phyloP scores from a whole-genome alignment of 2,113 vertebrate genomes.

The Phoenicopterus ruber region DNA sequence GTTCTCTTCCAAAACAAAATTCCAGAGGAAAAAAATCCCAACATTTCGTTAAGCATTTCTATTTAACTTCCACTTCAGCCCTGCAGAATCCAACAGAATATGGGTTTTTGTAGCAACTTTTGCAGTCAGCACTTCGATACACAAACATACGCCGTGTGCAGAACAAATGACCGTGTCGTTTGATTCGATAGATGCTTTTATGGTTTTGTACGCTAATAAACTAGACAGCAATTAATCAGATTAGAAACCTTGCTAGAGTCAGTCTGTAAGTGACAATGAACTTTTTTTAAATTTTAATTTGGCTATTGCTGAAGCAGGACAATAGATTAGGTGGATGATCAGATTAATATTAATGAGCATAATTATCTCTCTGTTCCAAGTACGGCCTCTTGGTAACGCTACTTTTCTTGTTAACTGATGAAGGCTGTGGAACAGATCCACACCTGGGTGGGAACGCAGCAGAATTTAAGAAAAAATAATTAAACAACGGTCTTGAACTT shows the following conservation, averaged over 20 bases:
- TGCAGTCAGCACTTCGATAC: background rate
- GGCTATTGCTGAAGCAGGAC: background rate
- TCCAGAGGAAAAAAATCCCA: background rate
- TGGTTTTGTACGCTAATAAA: background rate
- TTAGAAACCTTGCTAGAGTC: background rate
- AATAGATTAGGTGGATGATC: background rate
- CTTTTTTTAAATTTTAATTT: background rate
- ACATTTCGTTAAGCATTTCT: background rate
- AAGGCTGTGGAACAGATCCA: background rate
- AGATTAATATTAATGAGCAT: background rate
- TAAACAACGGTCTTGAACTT: background rate
- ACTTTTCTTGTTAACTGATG: background rate
- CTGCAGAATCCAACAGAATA: background rate
- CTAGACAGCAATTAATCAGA: background rate
- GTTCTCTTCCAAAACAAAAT: slow-evolving; percentile 67
- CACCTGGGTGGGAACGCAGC: background rate
- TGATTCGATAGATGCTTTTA: background rate
- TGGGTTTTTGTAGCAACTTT: background rate
- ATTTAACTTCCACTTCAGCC: background rate
- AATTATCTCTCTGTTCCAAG: background rate
- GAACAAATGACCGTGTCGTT: background rate
- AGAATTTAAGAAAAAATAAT: background rate
- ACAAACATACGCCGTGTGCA: background rate
- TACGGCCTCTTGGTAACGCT: background rate
- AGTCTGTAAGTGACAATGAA: background rate